phyloP scores from a whole-genome alignment of 1,140 invertebrate genomes.

The Drosophila watanabei region DNA sequence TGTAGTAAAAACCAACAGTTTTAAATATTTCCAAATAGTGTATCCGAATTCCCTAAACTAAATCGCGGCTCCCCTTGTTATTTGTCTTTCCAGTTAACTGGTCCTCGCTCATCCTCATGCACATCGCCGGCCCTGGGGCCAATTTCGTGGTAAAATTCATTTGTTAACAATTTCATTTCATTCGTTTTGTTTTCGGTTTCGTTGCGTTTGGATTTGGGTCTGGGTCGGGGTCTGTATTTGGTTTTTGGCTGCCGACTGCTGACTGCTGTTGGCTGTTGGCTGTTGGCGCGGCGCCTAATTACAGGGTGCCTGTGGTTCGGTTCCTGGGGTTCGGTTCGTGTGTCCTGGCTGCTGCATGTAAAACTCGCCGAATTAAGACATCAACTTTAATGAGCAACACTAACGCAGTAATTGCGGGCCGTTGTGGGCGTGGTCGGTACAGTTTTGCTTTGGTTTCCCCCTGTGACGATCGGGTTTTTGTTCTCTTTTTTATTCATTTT shows the following conservation, averaged over 20 bases:
- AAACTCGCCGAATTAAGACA: conserved; percentile 79
- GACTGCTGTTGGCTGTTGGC: conserved; percentile 6
- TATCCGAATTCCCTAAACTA: background rate
- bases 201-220: conserved; percentile 39
- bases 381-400: conserved; percentile 82
- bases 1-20: background rate
- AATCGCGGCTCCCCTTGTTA: conserved; percentile 50
- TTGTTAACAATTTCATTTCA: conserved; percentile 82
- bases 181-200: conserved; percentile 47
- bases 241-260: conserved; percentile 15
- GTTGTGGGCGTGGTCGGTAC: conserved; percentile 64
- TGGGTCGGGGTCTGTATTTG: conserved; percentile 4
- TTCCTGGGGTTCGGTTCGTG: conserved; percentile 32
- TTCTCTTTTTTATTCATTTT: conserved; percentile 5
- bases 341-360: conserved; percentile 60
- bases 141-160: conserved; percentile 82
- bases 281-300: conserved; percentile 75
- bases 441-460: conserved; percentile 70
- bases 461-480: conserved; percentile 34
- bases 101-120: conserved; percentile 39
- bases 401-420: conserved; percentile 77
- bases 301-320: conserved; percentile 66
- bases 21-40: background rate
- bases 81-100: conserved; percentile 80
- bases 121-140: conserved; percentile 62